Percentiles rank a stretch among this genome's conserved stretches.
These are phyloP conservation scores for Tenthredo distinguenda DNA, from an alignment of 2,888 invertebrate species.

Conservation along the genomic window DNA sequence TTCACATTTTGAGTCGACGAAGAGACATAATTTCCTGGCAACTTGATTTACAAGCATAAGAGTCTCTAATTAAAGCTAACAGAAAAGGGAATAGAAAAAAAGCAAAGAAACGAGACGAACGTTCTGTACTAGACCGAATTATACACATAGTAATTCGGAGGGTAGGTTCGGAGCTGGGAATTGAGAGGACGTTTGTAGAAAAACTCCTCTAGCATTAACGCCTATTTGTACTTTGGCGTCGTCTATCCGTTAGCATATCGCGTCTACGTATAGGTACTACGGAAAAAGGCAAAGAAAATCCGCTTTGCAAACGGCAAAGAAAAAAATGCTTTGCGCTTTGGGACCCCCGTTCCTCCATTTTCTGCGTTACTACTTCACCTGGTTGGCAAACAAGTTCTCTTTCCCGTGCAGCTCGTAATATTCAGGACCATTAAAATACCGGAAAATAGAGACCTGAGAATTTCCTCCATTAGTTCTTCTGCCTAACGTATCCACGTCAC, in stretches of 20 bases:
- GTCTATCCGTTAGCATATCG: conserved; percentile 20
- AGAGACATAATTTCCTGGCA: not conserved
- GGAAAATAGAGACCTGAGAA: not conserved
- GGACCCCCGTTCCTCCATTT: conserved; percentile 57
- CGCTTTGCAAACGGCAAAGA: conserved; percentile 53
- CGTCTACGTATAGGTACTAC: not conserved
- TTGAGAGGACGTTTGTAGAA: conserved; percentile 4
- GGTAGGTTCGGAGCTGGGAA: not conserved
- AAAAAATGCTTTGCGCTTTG: conserved; percentile 38
- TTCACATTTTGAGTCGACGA: not conserved
- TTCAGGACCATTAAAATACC: conserved; percentile 14
- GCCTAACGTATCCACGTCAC: not conserved
- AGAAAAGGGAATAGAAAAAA: not conserved
- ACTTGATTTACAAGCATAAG: not conserved
- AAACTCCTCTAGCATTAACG: not conserved
- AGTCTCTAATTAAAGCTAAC: not conserved
- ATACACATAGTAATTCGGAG: not conserved
- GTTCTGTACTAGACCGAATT: not conserved
- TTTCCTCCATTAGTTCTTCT: not conserved
- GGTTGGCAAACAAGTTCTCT: conserved; percentile 50
- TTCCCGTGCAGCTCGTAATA: conserved; percentile 25
- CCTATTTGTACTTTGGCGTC: conserved; percentile 7
- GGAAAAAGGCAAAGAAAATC: conserved; percentile 52
- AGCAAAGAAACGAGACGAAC: not conserved
- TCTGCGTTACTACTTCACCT: conserved; percentile 62